A percentile compares a stretch with the other conserved stretches of the same genome.
Conservation (phyloP, 2,888 invertebrate species). For the Caenorhabditis sp. region DNA sequence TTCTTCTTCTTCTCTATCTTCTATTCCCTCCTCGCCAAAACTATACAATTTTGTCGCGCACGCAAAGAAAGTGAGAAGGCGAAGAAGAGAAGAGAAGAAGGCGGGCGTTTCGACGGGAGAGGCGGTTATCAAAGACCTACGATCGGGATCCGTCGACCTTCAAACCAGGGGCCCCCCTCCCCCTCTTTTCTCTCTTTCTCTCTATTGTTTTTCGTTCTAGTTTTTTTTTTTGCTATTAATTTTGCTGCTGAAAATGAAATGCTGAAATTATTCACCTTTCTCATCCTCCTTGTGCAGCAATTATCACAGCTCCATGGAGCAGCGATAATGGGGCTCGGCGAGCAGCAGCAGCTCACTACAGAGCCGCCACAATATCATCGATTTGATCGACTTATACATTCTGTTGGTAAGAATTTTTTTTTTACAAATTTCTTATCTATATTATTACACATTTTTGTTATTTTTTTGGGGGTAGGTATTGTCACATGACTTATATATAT, state of each 20-base stretch:
- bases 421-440: no score
- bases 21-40: neutral
- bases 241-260: no score
- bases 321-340: neutral
- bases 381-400: conserved; percentile 19
- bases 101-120: neutral
- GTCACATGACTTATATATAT: no score
- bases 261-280: neutral
- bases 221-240: no score
- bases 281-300: neutral
- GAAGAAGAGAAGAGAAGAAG: conserved; percentile 3
- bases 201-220: conserved; percentile 13
- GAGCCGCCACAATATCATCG: conserved; percentile 1
- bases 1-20: neutral
- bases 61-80: conserved; percentile 24
- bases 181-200: conserved; percentile 13
- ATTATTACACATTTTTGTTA: no score
- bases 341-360: neutral
- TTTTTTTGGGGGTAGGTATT: no score
- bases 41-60: neutral
- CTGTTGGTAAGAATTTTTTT: conserved; percentile 19
- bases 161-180: conserved; percentile 8
- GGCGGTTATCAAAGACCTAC: neutral
- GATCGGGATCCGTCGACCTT: conserved; percentile 7
- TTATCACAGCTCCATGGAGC: neutral